Percentiles rank a stretch among this genome's conserved stretches.
Evolutionary conservation across 2,888 invertebrate species (phyloP).

Genomic region (Nephrotoma flavescens): DNA sequence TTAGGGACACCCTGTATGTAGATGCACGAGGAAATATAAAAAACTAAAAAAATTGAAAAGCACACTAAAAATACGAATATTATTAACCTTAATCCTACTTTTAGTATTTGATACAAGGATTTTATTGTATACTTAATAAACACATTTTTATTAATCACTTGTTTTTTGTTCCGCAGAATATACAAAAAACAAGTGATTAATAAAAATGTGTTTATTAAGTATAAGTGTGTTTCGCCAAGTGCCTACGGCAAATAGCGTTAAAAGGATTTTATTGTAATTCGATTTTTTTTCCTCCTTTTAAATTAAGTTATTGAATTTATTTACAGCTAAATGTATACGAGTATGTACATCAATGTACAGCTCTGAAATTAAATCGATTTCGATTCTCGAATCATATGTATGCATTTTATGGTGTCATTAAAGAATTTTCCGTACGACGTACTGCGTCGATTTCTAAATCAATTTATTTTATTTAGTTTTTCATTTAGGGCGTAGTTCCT

Average conservation of each 20-base stretch:
- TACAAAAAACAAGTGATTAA: no score
- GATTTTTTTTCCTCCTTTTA: background rate
- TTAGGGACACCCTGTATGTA: no score
- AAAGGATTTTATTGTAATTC: background rate
- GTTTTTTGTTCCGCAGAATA: no score
- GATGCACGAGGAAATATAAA: background rate
- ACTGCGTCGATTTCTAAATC: background rate
- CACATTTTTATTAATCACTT: no score
- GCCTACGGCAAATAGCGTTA: no score
- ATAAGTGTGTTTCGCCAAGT: no score
- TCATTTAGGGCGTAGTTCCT: background rate
- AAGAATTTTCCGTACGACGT: background rate
- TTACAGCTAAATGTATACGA: background rate
- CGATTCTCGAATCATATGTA: background rate
- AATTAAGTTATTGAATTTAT: background rate
- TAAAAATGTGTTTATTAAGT: no score
- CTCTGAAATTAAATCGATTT: background rate
- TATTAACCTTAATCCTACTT: background rate
- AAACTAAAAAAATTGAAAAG: background rate
- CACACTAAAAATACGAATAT: background rate
- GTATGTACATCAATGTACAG: background rate
- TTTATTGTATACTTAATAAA: no score
- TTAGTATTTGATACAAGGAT: background rate
- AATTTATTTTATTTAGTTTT: background rate
- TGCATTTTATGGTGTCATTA: background rate